Evolutionary conservation across 2,888 invertebrate genomes (phyloP), one percentile per base, ranked within the genome.

Genomic region (Aspidiotus destructor): DNA sequence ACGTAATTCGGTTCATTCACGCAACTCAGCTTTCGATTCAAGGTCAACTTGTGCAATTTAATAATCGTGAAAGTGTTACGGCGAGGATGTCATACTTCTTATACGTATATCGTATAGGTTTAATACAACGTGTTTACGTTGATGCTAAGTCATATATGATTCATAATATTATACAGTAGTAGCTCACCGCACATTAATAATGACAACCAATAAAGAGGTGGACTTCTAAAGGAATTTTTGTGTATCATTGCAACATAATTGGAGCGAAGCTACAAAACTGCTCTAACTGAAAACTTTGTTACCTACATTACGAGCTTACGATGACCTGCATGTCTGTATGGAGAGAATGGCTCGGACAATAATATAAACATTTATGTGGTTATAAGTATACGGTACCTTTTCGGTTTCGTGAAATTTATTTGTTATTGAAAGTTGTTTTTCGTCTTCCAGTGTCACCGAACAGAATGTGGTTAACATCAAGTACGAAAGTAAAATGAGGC

Each of bases 391-490:
- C 44, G 13, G 41, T 62, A 62, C 62, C n/a, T 62, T 62, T 48
- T 62, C 52, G 10, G 62, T 62, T 62, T 62, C 52, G 41, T 48
- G 62, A 62, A 62, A 62, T 62, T 62, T 62, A 53, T 52, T 52
- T 41, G 48, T 53, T 62, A 62, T 52, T 62, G 62, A 62, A 62
- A 62, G 62, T 62, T 62, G 62, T 53, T 62, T 62, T 53, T 62
- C 62, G 62, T 62, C 62, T 62, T 62, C 62, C 62, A 62, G 48
- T 17, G 62, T 62, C 13, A 52, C 52, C 8, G 62, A 62, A 28
- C 62, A 62, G 62, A 62, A 62, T 40, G 41, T 62, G 40, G 62
- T 62, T 41, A 62, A 53, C 53, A 52, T 62, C 53, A 62, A 40
- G 62, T 62, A 62, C 40, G 52, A 52, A 15, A 62, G 62, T 53